Conservation (phyloP, 2,113 vertebrate genomes). For the Xyrauchen texanus region DNA sequence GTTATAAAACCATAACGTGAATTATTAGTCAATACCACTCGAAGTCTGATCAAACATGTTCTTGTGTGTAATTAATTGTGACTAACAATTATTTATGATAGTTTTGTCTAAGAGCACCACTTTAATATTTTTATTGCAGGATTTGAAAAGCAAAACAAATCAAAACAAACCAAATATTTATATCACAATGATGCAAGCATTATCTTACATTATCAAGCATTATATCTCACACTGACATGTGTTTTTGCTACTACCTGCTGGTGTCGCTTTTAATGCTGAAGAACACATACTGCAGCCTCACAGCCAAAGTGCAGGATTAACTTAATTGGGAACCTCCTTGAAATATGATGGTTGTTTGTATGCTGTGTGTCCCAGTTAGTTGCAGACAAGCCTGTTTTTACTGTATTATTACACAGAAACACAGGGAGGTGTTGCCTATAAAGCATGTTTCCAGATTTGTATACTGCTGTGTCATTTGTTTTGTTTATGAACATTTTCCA, state of each 20-base stretch:
- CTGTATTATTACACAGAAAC: not conserved
- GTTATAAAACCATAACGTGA: slow-evolving; percentile 49
- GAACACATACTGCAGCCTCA: slow-evolving; percentile 11
- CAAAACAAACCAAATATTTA: slow-evolving; percentile 16
- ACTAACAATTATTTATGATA: slow-evolving; percentile 66
- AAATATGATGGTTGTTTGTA: not conserved
- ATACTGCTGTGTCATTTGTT: slow-evolving; percentile 87
- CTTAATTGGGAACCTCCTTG: slow-evolving; percentile 3
- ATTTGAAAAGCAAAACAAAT: slow-evolving; percentile 24
- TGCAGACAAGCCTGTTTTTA: slow-evolving; percentile 49
- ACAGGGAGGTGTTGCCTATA: slow-evolving; percentile 79
- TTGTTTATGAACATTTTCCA: slow-evolving; percentile 82
- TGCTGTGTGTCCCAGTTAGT: slow-evolving; percentile 5
- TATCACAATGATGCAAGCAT: slow-evolving; percentile 37
- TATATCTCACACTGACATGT: not conserved
- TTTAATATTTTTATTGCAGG: slow-evolving; percentile 56
- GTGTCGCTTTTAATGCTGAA: slow-evolving; percentile 38
- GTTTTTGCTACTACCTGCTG: slow-evolving; percentile 14
- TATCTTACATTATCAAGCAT: no score
- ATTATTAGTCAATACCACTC: slow-evolving; percentile 22
- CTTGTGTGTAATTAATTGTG: slow-evolving; percentile 58
- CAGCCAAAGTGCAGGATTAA: slow-evolving; percentile 2
- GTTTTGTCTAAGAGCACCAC: slow-evolving; percentile 64
- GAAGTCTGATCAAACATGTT: slow-evolving; percentile 32
- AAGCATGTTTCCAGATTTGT: slow-evolving; percentile 93